Conservation (phyloP, 2,888 invertebrate species). For the Sarcophaga carnaria region DNA sequence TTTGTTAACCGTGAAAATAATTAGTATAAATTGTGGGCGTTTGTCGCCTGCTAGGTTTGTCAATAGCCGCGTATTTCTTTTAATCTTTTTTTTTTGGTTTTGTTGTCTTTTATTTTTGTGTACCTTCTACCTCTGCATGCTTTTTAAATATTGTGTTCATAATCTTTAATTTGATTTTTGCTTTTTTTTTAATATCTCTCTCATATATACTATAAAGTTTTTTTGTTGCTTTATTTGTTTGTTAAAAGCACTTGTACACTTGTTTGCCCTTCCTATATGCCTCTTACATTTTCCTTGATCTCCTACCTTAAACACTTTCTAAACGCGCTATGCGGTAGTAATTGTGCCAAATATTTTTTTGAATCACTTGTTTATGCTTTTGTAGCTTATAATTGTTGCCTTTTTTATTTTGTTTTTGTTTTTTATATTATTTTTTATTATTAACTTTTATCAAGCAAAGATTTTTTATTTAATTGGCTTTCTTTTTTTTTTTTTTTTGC, state of each 20-base stretch:
- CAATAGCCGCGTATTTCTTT: background rate
- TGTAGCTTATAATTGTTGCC: slow-evolving; percentile 38
- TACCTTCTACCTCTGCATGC: background rate
- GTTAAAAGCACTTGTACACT: slow-evolving; percentile 32
- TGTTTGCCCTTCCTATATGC: slow-evolving; percentile 12
- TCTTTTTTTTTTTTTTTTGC: background rate
- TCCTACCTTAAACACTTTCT: slow-evolving; percentile 27
- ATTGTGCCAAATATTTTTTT: slow-evolving; percentile 49
- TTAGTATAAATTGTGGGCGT: background rate
- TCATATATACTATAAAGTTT: background rate
- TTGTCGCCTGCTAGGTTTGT: background rate
- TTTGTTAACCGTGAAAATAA: background rate
- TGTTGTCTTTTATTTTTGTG: background rate
- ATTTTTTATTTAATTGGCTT: slow-evolving; percentile 26
- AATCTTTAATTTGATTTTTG: slow-evolving; percentile 35
- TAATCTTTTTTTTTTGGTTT: background rate
- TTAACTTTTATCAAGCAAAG: slow-evolving; percentile 43
- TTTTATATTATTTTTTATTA: slow-evolving; percentile 22
- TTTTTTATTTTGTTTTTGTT: slow-evolving; percentile 30
- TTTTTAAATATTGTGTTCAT: slow-evolving; percentile 22
- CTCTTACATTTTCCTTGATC: slow-evolving; percentile 33
- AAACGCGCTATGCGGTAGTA: slow-evolving; percentile 31
- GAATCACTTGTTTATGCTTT: slow-evolving; percentile 36
- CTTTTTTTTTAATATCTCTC: slow-evolving; percentile 33
- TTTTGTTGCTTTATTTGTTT: background rate